Evolutionary conservation across 2,797 vertebrate genomes (phyloP), one percentile per base, ranked within the genome.

Genomic region (Salarias fasciatus): DNA sequence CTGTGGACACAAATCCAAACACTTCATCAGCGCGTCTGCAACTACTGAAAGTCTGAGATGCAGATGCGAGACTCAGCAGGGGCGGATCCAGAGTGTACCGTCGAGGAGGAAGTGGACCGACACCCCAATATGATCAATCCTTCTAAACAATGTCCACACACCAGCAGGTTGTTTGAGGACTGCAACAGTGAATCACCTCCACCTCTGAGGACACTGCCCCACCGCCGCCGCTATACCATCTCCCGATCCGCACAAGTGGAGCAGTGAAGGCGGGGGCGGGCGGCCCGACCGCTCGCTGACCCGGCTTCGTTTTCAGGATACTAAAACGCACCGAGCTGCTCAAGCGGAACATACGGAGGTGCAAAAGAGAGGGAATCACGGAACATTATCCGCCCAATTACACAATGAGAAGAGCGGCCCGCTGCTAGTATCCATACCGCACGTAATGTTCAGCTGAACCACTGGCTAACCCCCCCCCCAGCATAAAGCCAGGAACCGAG

Each of bases 381-480:
- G 85, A 89, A 89, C 77, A 88, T 90, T 88, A 87, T 86, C 75
- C 77, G 77, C 86, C 85, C 86, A 92, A 86, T 89, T 91, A 89
- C 83, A 90, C 88, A 92, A 88, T 79, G 85, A 87, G 77, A 89
- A 88, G 86, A 88, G 84, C 60, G 53, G 63, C 72, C 82, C 48
- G 38, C 79, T 87, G 80, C 66, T 82, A 47, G 63, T 57, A 76
- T 82, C 58, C 67, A 82, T 72, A 73, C 80, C 65, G 77, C 82
- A 87, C 79, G 73, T 77, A 61, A 88, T 75, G 70, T 71, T 82
- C 52, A 55, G 43, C 60, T 37, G 63, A 73, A 63, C 50, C 66
- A 28, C 44, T 15, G 59, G 43, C 50, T 48, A 45, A 35, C 33
- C 33, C 33, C 33, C 33, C 33, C 33, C 6, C 18, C 18, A 24